Evolutionary conservation across 2,888 invertebrate genomes (phyloP), one percentile per base, ranked within the genome.

Genomic region (Eurytoma californica): DNA sequence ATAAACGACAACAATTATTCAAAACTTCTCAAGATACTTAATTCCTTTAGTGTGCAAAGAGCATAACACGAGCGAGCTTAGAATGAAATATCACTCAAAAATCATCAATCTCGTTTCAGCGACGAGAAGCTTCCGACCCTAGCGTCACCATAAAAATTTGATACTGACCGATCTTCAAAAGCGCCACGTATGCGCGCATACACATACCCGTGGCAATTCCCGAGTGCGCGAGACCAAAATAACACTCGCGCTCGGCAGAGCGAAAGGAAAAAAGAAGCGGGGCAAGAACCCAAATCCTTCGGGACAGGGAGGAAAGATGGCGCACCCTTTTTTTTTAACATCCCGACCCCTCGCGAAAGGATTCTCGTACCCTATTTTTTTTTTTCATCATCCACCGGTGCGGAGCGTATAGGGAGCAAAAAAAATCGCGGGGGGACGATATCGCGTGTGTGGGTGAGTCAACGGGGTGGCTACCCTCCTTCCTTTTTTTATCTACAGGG

Each of bases 281-380:
- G n/a, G 14, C 14, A 28, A 9, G 14, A 61, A 16, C 39, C 39
- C 39, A 39, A 39, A 39, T 60, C 77, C 39, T 60, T 53, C n/a
- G 69, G 60, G 67, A 72, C 12, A 2, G 16, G 66, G 24, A 49
- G 28, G 65, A 66, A 70, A 65, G 18, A 60, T 53, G 63, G 30
- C 39, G 68, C 61, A 69, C 79, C 73, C 79, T 61, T 73, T 79
- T 72, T 77, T 75, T 76, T 76, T 63, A 18, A 39, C 16, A 47
- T 67, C 24, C 47, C 39, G 39, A 65, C 55, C 30, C 58, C 60
- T 60, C 53, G 51, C 78, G 69, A 81, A 81, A 81, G 81, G 81
- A 81, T 81, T 81, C 78, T 74, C 73, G 60, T 73, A 72, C 78
- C 77, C 80, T 75, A 60, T 66, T 72, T 74, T 74, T 73, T 74